These are phyloP conservation scores for Trissolcus basalis DNA, from an alignment of 1,140 invertebrate species.

Conservation along the genomic window DNA sequence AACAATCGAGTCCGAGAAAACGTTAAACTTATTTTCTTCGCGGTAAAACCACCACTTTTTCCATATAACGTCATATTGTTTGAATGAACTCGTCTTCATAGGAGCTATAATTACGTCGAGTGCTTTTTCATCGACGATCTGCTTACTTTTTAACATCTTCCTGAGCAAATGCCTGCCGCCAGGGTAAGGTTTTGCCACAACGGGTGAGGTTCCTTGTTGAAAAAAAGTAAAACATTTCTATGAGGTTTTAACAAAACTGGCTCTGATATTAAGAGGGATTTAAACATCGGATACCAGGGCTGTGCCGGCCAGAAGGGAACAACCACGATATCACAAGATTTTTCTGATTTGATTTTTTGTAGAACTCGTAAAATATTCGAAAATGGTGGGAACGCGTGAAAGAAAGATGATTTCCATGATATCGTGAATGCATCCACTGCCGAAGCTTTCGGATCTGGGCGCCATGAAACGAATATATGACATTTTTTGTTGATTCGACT, in stretches of 20 bases:
- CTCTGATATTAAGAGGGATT: not conserved
- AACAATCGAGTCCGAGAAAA: not conserved
- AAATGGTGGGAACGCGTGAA: not conserved
- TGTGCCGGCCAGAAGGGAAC: constrained; percentile 1
- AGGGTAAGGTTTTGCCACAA: constrained; percentile 1
- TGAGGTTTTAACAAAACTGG: not conserved
- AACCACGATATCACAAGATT: not conserved
- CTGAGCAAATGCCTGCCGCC: constrained; percentile 6
- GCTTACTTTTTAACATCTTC: not conserved
- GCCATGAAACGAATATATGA: not conserved
- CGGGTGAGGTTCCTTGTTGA: constrained; percentile 1
- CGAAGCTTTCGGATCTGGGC: not conserved
- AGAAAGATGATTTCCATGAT: not conserved
- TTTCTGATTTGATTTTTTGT: not conserved
- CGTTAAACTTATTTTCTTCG: not conserved
- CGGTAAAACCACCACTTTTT: not conserved
- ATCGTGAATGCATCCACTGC: not conserved
- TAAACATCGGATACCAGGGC: not conserved
- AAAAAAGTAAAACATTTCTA: not conserved
- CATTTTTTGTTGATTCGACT: not conserved
- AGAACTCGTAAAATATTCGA: not conserved
- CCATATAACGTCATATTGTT: not conserved
- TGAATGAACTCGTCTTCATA: not conserved
- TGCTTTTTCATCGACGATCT: not conserved
- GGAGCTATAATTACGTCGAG: not conserved